These are phyloP conservation scores for Nothobranchius furzeri DNA, from an alignment of 2,113 vertebrate genomes.

Conservation along the genomic window DNA sequence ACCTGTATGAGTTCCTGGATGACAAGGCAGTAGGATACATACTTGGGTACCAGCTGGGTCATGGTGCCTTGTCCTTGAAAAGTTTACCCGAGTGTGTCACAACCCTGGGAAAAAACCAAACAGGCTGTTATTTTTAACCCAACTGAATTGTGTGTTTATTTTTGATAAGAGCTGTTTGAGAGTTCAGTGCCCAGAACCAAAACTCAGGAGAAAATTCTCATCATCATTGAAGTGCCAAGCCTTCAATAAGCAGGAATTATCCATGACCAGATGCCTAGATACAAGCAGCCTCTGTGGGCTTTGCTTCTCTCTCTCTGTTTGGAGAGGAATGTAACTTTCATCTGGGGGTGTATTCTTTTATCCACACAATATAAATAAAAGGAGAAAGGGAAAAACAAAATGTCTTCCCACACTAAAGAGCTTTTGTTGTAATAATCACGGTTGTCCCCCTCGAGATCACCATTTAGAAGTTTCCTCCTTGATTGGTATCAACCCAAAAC, in stretches of 20 bases:
- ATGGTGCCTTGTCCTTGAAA: neutral
- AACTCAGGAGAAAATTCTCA: conserved; percentile 68
- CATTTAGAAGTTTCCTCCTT: conserved; percentile 3
- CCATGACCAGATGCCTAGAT: conserved; percentile 76
- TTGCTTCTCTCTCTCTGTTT: conserved; percentile 6
- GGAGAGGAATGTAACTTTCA: conserved; percentile 37
- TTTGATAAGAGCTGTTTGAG: conserved; percentile 66
- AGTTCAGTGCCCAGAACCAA: conserved; percentile 64
- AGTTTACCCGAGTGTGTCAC: conserved; percentile 22
- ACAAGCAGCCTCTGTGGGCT: conserved; percentile 44
- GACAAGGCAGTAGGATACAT: neutral
- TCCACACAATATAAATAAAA: conserved; percentile 38
- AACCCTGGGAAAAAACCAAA: conserved; percentile 17
- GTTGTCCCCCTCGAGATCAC: conserved; percentile 3
- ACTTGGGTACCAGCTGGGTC: conserved; percentile 2
- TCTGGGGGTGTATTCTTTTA: conserved; percentile 34
- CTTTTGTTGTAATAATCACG: conserved; percentile 13
- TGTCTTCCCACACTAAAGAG: conserved; percentile 8
- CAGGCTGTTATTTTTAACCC: conserved; percentile 13
- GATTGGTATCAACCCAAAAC: too few species aligned
- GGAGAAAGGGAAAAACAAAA: conserved; percentile 7
- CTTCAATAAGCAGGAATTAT: conserved; percentile 77
- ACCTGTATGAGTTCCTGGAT: neutral
- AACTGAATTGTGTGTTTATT: conserved; percentile 62
- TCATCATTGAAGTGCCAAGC: conserved; percentile 62